phyloP scores from a whole-genome alignment of 2,888 invertebrate genomes.

The Xanthorhoe designata region DNA sequence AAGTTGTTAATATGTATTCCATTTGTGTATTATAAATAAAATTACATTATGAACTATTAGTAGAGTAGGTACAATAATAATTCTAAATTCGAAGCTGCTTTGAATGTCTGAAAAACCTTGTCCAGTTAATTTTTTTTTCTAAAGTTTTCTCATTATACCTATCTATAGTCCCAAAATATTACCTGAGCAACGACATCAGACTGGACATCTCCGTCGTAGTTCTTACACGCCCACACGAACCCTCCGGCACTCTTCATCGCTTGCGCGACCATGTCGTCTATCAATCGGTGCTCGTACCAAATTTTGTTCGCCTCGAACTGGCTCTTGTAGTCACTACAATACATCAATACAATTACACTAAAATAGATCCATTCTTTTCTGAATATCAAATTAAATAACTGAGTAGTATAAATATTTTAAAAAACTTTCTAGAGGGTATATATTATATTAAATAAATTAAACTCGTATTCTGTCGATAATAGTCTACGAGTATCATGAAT shows the following conservation, averaged over 20 bases:
- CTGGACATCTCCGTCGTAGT: conserved; percentile 97
- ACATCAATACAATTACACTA: background rate
- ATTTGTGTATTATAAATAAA: too few species aligned
- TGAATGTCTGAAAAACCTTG: too few species aligned
- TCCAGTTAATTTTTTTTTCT: too few species aligned
- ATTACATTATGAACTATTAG: too few species aligned
- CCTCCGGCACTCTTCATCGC: conserved; percentile 93
- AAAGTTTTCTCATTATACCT: too few species aligned
- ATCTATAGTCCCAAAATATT: conserved; percentile 7
- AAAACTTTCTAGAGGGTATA: too few species aligned
- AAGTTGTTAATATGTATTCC: background rate
- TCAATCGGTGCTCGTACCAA: conserved; percentile 96
- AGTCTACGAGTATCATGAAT: too few species aligned
- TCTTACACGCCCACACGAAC: conserved; percentile 97
- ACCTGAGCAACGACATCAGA: conserved; percentile 94
- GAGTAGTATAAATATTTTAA: too few species aligned
- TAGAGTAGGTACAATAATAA: too few species aligned
- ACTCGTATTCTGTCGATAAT: too few species aligned
- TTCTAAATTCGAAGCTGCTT: background rate
- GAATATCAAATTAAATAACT: background rate
- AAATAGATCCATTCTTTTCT: background rate
- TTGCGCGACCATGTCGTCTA: conserved; percentile 97
- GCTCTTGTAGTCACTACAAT: conserved; percentile 88
- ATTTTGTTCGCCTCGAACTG: conserved; percentile 91
- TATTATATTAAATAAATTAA: too few species aligned